Conservation (phyloP, 2,888 invertebrate genomes). For the Gisinianus flammeolus region DNA sequence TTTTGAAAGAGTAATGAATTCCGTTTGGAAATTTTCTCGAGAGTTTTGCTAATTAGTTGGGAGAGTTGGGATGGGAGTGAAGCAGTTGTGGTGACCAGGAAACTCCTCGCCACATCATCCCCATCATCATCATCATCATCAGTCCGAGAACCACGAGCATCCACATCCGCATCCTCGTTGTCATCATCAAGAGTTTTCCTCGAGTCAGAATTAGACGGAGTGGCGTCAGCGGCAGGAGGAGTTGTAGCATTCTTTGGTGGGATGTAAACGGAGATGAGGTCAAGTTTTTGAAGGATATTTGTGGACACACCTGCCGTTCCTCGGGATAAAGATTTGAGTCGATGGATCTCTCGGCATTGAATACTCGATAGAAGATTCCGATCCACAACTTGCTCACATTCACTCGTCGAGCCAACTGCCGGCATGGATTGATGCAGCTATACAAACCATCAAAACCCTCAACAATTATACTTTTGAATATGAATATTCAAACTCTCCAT, state of each 20-base stretch:
- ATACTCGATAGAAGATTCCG: conserved; percentile 76
- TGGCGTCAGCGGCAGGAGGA: neutral
- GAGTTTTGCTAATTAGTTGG: conserved; percentile 47
- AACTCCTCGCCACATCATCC: conserved; percentile 35
- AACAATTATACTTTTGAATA: too few relatives aligned
- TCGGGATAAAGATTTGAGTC: conserved; percentile 78
- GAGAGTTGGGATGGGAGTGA: conserved; percentile 26
- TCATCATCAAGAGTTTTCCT: neutral
- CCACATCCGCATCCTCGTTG: neutral
- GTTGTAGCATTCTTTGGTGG: conserved; percentile 1
- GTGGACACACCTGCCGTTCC: conserved; percentile 75
- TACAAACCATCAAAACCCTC: neutral
- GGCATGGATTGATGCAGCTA: conserved; percentile 76
- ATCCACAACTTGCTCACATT: conserved; percentile 77
- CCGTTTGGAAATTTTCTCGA: conserved; percentile 47
- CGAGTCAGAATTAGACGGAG: neutral
- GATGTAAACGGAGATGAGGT: conserved; percentile 53
- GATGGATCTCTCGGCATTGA: conserved; percentile 74
- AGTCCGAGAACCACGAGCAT: conserved; percentile 5
- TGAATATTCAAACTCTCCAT: too few relatives aligned
- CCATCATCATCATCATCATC: conserved; percentile 42
- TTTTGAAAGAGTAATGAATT: conserved; percentile 56
- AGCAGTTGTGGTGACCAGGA: conserved; percentile 13
- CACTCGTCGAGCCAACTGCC: conserved; percentile 74
- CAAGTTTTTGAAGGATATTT: conserved; percentile 67